Base-by-base conservation (phyloP, 2,113 vertebrate species). In the Sylvia atricapilla region DNA sequence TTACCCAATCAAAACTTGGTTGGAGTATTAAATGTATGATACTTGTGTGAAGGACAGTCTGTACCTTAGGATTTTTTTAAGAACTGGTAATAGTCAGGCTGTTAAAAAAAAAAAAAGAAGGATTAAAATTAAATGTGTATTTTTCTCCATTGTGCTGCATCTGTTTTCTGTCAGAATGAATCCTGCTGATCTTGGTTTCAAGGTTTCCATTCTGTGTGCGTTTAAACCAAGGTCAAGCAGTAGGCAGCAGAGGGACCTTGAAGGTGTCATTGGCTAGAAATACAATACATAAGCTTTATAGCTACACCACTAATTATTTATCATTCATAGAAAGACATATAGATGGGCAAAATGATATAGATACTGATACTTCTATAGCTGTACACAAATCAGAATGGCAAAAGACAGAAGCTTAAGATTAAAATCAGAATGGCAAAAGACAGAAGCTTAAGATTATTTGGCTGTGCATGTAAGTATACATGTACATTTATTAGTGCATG, bases 261-360 rank as follows among this genome's bases (percentile, higher is more conserved):
- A 98, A 98, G 96, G 94, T 97, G 98, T 98, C 98, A 98, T 98
- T 98, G 98, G 98, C 98, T 98, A 96, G 98, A 98, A 98, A 98
- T 98, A 97, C 98, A 98, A 98, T 98, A 97, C 98, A 98, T 98
- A 98, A 97, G 98, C 98, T 98, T 98, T 97, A 97, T 97, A 97
- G 95, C 97, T 97, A 82, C 85, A 94, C 94, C 88, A 97, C 98
- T 98, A 98, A 96, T 98, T 98, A 98, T 98, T 99, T 98, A 97
- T 98, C 97, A 98, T 97, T 96, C 94, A 97, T 37, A 94, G 83
- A 94, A 93, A 94, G 87, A 97, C 89, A 97, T 94, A 98, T 87
- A 93, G 72, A 59, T 93, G 66, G 94, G 52, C 15, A 95, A 92
- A 94, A 85, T 87, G 7, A 96, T 81, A 96, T 31, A 95, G 80